Conservation (phyloP, 1,140 invertebrate species). For the Chlorops oryzae region DNA sequence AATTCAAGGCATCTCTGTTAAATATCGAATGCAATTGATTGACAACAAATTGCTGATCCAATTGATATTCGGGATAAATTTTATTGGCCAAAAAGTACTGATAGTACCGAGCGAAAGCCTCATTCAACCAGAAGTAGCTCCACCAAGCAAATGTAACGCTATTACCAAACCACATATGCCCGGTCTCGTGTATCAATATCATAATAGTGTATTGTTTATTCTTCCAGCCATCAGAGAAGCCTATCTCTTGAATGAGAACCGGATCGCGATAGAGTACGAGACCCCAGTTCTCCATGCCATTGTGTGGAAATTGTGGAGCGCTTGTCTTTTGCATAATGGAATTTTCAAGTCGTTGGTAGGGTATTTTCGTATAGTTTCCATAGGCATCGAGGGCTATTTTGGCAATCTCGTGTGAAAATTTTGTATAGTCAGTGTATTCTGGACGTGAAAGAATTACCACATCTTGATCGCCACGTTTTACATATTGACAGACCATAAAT, state of each 20-base stretch:
- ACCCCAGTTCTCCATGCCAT: slow-evolving; percentile 84
- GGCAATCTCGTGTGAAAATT: slow-evolving; percentile 52
- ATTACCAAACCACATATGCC: slow-evolving; percentile 66
- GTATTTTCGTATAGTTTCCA: slow-evolving; percentile 47
- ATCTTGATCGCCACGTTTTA: slow-evolving; percentile 31
- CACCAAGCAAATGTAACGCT: slow-evolving; percentile 63
- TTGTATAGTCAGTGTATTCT: slow-evolving; percentile 57
- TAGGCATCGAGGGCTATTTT: slow-evolving; percentile 50
- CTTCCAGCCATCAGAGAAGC: slow-evolving; percentile 31
- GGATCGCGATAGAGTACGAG: slow-evolving; percentile 58
- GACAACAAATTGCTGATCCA: slow-evolving; percentile 55
- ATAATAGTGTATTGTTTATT: slow-evolving; percentile 46
- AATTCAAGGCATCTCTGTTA: slow-evolving; percentile 54
- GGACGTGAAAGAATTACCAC: slow-evolving; percentile 59
- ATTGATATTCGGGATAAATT: slow-evolving; percentile 48
- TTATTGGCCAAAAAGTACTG: slow-evolving; percentile 54
- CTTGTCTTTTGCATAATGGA: slow-evolving; percentile 61
- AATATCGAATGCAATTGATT: slow-evolving; percentile 62
- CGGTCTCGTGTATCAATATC: slow-evolving; percentile 54
- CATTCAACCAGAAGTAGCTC: slow-evolving; percentile 62
- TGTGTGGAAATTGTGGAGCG: slow-evolving; percentile 68
- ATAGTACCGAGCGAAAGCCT: slow-evolving; percentile 63
- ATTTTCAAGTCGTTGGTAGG: slow-evolving; percentile 43
- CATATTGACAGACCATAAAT: slow-evolving; percentile 67
- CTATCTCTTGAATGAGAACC: slow-evolving; percentile 22